Evolutionary conservation across 1,140 invertebrate genomes (phyloP).

Genomic region (Lanistes nyassanus): DNA sequence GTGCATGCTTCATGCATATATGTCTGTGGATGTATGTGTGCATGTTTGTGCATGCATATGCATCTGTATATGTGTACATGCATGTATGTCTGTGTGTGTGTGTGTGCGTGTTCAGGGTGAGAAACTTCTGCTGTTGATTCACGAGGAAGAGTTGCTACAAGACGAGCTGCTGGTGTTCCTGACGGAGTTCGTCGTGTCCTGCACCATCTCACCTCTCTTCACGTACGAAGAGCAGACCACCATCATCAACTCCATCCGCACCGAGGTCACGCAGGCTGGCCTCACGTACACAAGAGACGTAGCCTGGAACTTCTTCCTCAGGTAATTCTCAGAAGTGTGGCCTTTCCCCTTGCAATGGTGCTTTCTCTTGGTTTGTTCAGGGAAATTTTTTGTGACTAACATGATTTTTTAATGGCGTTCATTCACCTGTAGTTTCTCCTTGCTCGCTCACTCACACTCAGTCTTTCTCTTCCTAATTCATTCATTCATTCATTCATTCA

Average conservation of each 20-base stretch:
- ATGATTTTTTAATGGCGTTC: too few relatives aligned
- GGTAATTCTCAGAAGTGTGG: conserved; percentile 38
- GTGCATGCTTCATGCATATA: too few relatives aligned
- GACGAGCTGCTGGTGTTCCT: conserved; percentile 64
- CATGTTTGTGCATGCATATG: background rate
- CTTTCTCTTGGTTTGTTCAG: background rate
- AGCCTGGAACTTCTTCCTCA: conserved; percentile 68
- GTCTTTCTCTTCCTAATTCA: background rate
- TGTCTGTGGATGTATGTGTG: conserved; percentile 6
- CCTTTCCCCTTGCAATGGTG: background rate
- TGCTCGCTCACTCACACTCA: background rate
- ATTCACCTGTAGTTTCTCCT: background rate
- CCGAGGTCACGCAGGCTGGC: conserved; percentile 65
- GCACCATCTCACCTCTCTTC: conserved; percentile 64
- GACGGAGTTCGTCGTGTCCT: conserved; percentile 64
- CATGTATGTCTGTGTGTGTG: background rate
- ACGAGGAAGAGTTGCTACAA: conserved; percentile 64
- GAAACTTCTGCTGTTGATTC: conserved; percentile 62
- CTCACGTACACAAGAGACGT: conserved; percentile 65
- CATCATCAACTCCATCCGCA: conserved; percentile 67
- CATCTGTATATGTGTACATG: background rate
- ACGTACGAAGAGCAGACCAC: conserved; percentile 65
- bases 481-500: background rate
- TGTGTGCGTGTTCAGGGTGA: conserved; percentile 55
- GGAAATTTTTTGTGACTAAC: too few relatives aligned